phyloP scores from a whole-genome alignment of 2,113 vertebrate genomes.

The Ptilorrhoa leucosticta region DNA sequence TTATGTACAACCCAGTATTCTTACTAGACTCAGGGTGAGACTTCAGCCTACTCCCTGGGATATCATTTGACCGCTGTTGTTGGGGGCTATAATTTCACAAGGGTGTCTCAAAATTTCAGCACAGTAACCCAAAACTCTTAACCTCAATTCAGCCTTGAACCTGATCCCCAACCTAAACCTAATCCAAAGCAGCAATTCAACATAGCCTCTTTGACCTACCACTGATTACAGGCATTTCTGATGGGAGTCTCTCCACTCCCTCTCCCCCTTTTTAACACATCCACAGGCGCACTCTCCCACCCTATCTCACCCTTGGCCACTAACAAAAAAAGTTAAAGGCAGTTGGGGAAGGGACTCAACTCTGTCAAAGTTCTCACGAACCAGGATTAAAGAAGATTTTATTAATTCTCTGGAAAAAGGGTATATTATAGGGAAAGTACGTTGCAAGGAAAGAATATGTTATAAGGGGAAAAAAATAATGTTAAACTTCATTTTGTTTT shows the following conservation, averaged over 20 bases:
- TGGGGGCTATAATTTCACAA: slow-evolving; percentile 18
- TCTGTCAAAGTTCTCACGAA: not conserved
- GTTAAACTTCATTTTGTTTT: not conserved
- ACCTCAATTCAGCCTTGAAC: slow-evolving; percentile 32
- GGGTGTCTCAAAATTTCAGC: slow-evolving; percentile 26
- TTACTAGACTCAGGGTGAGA: not conserved
- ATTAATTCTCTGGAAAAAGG: not conserved
- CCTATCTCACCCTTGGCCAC: not conserved
- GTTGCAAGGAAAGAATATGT: not conserved
- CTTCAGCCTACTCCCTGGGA: not conserved
- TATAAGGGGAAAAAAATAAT: not conserved
- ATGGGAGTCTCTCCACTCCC: not conserved
- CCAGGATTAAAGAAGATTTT: not conserved
- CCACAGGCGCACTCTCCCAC: not conserved
- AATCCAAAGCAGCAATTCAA: not conserved
- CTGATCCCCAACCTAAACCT: not conserved
- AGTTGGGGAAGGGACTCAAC: not conserved
- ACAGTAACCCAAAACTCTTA: slow-evolving; percentile 3
- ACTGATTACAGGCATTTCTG: not conserved
- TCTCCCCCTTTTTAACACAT: not conserved
- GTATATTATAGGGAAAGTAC: not conserved
- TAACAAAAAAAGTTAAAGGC: not conserved
- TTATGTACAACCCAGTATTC: not conserved
- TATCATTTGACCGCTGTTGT: not conserved
- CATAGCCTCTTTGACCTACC: not conserved